Conservation (phyloP, 2,113 vertebrate species). For the Morone saxatilis region DNA sequence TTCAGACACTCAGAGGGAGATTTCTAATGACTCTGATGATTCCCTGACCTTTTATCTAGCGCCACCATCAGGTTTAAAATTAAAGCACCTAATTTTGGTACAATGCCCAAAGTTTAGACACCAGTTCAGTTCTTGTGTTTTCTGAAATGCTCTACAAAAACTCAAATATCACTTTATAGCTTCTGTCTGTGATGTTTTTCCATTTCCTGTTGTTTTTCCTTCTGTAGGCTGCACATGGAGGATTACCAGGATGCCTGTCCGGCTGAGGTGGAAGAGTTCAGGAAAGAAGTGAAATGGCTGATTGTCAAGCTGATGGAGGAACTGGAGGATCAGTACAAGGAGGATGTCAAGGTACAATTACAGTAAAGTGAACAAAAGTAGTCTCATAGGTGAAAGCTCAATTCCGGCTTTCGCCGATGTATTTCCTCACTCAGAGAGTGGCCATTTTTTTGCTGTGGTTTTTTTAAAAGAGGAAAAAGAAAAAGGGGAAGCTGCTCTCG, state of each 20-base stretch:
- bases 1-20: too few species aligned
- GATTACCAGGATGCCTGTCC: conserved; percentile 54
- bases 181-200: background rate
- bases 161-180: background rate
- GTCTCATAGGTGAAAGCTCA: background rate
- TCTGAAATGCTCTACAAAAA: background rate
- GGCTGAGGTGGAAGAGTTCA: conserved; percentile 53
- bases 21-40: too few species aligned
- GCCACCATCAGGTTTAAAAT: too few species aligned
- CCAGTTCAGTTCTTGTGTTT: background rate
- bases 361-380: background rate
- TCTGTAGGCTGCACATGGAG: conserved; percentile 78
- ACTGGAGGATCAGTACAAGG: conserved; percentile 78
- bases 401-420: background rate
- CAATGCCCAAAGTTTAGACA: background rate
- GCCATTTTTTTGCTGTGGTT: background rate
- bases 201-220: background rate
- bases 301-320: conserved; percentile 39
- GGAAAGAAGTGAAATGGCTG: conserved; percentile 61
- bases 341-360: conserved; percentile 69
- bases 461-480: background rate
- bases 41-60: too few species aligned
- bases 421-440: background rate
- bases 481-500: background rate
- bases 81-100: too few species aligned